Base-by-base conservation (phyloP, 2,888 invertebrate species). In the Xanthorhoe designata region DNA sequence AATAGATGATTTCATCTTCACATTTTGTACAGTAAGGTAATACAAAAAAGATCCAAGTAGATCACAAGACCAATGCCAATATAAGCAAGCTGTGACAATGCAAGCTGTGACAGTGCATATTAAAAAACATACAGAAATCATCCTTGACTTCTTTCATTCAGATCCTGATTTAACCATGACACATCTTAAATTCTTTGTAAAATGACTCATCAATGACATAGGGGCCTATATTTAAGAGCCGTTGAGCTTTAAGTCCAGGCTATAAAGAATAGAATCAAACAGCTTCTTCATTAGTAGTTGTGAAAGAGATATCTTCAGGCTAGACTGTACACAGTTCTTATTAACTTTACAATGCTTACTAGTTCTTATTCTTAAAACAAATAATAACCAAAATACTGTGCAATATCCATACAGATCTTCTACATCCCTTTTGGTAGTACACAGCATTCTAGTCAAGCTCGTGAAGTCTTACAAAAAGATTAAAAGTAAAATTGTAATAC, bases 151-250 rank as follows among this genome's bases (percentile, higher is more conserved):
- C 19, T 32, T 35, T 42, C 17, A 47, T 47, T 47, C 47, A 15
- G 1, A 29, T 54, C 29, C 13, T 51, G 10, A 56, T 38, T 66
- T 59, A 66, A 68, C 73, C 60, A 66, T 68, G 64, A 66, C 66
- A 72, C 76, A 59, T 59, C 32, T 38, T 71, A 70, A 75, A 70
- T 76, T 74, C 72, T 71, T 72, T 75, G 77, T 72, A 77, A 78
- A 73, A 74, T 69, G 77, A 77, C 75, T 79, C 77, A 75, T 66
- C 72, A 61, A 72, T 54, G 29, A 53, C 15, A 47, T 15, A n/a
- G 51, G 9, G 29, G 29, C 50, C 55, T 45, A 15, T 10, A 54
- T 18, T 53, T 8, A 18, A 13, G 50, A 52, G 9, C 29, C 35
- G 18, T 53, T 68, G 51, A 61, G 8, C 61, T 68, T 64, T 64